Evolutionary conservation across 2,888 invertebrate genomes (phyloP), one percentile per base, ranked within the genome.

Genomic region (Cristatella mucedo): DNA sequence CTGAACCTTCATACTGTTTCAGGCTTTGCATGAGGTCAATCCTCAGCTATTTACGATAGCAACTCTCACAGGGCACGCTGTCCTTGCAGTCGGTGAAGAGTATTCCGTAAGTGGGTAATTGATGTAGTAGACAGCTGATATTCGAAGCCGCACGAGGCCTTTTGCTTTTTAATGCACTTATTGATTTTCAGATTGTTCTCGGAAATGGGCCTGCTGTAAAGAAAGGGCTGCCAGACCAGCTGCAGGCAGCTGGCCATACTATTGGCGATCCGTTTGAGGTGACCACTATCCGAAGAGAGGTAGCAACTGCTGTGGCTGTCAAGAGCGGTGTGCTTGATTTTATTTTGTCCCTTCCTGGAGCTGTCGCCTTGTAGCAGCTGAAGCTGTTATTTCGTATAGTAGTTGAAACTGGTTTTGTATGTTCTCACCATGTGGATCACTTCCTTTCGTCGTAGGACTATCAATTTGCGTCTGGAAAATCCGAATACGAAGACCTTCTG

Each of bases 41-140:
- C 81, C 87, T 6, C 82, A 83, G 66, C 66, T 93, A 41, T 83
- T 84, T 66, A 87, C 86, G 4, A 73, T 89, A 53, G 87, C 87
- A 33, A 89, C 89, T 11, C 71, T 89, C 43, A 87, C 87, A 5
- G 84, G 84, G 0, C 86, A 86, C 66, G 84, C 84, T 33, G 68
- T 68, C 47, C 63, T 78, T 41, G 67, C 69, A 15, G 59, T 63
- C 51, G 71, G 71, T 22, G 57, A 56, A 24, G 52, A 59, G 22
- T 71, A 71, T 52, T 75, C 81, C 21, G 82, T 83, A 56, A 56
- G 61, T 53, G 31, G 22, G 11, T 3, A n/a, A 20, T 18, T 21
- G 4, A 6, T 7, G 11, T 13, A n/a, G n/a, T n/a, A n/a, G n/a
- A n/a, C n/a, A n/a, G n/a, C n/a, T n/a, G n/a, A n/a, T 11, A 33